Evolutionary conservation across 2,113 vertebrate species (phyloP).

Genomic region (Cygnus atratus): DNA sequence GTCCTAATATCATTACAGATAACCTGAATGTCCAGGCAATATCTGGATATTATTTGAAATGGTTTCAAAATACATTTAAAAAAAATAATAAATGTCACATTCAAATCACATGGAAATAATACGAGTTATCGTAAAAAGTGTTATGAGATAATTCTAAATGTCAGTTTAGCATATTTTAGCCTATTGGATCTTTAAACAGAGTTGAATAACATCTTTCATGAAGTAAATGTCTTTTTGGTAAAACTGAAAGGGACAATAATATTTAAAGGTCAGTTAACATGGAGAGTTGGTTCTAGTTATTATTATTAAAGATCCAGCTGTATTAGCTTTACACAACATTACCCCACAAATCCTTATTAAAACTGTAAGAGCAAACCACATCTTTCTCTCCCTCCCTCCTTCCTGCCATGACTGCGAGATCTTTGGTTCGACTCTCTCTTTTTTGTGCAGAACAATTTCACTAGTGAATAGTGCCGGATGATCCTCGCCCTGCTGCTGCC

Average conservation of each 20-base stretch:
- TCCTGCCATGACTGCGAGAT: not conserved
- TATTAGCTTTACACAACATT: conserved; percentile 67
- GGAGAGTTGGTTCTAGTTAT: conserved; percentile 63
- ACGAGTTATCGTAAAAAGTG: conserved; percentile 60
- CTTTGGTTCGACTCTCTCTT: conserved; percentile 14
- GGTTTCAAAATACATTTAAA: conserved; percentile 61
- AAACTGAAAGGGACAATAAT: conserved; percentile 72
- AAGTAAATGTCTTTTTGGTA: conserved; percentile 74
- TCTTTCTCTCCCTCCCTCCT: not conserved
- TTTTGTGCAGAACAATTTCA: conserved; percentile 13
- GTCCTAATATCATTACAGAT: conserved; percentile 64
- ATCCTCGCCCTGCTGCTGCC: conserved; percentile 28
- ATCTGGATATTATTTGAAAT: conserved; percentile 71
- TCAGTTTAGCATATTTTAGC: conserved; percentile 78
- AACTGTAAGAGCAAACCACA: not conserved
- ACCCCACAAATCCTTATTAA: conserved; percentile 49
- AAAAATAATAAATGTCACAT: conserved; percentile 37
- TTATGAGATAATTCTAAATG: conserved; percentile 79
- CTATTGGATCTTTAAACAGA: conserved; percentile 70
- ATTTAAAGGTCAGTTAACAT: conserved; percentile 78
- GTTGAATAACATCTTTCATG: conserved; percentile 68
- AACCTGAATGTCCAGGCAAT: conserved; percentile 46
- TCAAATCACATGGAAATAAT: conserved; percentile 74
- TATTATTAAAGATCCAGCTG: conserved; percentile 63
- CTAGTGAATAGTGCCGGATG: not conserved